Percentiles rank a stretch among this genome's conserved stretches.
Evolutionary conservation across 2,113 vertebrate genomes (phyloP).

Genomic region (Albula goreensis): DNA sequence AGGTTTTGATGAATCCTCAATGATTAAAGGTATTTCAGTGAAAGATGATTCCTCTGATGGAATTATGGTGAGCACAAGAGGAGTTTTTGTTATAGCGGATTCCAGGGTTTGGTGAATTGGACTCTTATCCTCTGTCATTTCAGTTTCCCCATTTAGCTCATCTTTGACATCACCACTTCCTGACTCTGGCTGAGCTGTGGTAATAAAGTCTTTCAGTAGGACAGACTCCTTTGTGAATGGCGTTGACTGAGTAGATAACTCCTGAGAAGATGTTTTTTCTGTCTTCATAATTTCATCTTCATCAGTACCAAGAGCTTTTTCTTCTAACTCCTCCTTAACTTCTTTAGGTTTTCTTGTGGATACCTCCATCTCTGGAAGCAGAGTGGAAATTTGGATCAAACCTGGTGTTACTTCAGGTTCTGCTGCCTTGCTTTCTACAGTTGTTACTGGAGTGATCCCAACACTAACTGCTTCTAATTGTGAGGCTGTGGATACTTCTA

Average conservation of each 20-base stretch:
- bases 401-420: background rate
- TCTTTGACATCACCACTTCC: conserved; percentile 34
- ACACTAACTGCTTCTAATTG: background rate
- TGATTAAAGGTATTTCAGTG: background rate
- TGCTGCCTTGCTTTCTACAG: background rate
- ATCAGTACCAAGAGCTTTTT: no score
- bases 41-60: background rate
- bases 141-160: background rate
- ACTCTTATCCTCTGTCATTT: background rate
- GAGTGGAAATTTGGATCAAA: background rate
- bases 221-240: no score
- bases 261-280: no score
- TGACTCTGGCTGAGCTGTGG: background rate
- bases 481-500: background rate
- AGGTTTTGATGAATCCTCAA: background rate
- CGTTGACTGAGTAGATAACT: no score
- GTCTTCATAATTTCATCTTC: no score
- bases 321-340: background rate
- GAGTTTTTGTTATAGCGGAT: conserved; percentile 8
- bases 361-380: background rate
- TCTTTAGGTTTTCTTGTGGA: background rate
- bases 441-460: background rate
- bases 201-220: no score
- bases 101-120: background rate
- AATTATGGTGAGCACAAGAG: conserved; percentile 8